phyloP scores from a whole-genome alignment of 2,113 vertebrate species.

The Pteropus alecto region DNA sequence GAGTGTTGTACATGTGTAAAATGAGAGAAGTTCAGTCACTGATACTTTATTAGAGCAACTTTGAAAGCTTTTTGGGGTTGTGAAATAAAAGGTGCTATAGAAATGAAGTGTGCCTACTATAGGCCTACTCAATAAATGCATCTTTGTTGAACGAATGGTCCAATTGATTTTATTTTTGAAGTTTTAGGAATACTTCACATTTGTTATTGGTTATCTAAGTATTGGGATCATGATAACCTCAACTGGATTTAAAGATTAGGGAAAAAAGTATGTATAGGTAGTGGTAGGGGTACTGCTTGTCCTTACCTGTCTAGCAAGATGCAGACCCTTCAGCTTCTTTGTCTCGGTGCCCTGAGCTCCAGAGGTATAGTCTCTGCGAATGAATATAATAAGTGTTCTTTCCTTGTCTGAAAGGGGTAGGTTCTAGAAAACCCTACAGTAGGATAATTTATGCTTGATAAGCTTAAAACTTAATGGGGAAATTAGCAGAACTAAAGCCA shows the following conservation, averaged over 20 bases:
- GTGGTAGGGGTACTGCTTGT: neutral
- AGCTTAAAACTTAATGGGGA: neutral
- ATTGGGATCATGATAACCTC: neutral
- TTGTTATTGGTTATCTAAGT: constrained; percentile 42
- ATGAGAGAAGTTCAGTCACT: neutral
- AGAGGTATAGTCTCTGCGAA: neutral
- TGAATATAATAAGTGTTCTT: neutral
- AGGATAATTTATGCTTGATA: neutral
- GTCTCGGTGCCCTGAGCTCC: neutral
- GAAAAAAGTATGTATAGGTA: neutral
- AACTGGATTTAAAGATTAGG: neutral
- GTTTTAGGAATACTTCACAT: neutral
- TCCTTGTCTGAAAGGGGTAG: neutral
- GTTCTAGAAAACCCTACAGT: neutral
- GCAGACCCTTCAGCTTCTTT: neutral
- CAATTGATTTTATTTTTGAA: constrained; percentile 15
- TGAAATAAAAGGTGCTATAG: neutral
- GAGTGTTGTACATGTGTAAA: neutral
- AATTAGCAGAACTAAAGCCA: neutral
- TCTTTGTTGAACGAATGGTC: neutral
- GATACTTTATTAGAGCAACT: neutral
- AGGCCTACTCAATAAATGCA: neutral
- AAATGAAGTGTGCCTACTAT: neutral
- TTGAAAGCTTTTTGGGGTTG: constrained; percentile 25
- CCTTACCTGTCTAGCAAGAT: neutral